These are phyloP conservation scores for Chitala chitala DNA, from an alignment of 2,113 vertebrate genomes.

Conservation along the genomic window DNA sequence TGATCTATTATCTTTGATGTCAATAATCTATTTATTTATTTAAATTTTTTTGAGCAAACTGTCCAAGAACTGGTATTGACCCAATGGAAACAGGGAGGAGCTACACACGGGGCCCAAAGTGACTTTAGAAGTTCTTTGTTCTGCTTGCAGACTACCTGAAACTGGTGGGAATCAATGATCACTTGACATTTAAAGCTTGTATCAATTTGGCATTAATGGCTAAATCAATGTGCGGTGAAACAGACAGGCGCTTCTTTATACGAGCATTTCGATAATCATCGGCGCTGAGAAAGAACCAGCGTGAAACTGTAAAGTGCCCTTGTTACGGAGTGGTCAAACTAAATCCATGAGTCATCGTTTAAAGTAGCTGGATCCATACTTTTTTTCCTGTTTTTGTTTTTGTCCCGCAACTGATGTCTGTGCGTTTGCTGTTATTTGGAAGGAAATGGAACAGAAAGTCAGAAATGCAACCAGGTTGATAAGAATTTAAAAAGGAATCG, in stretches of 20 bases:
- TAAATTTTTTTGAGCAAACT: too few species aligned
- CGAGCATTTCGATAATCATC: constrained; percentile 59
- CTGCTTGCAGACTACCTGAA: constrained; percentile 1
- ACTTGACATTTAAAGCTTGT: constrained; percentile 62
- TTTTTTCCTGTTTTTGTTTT: neutral
- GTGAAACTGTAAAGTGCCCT: constrained; percentile 4
- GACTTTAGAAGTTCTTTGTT: neutral
- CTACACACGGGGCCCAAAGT: neutral
- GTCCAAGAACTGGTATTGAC: too few species aligned
- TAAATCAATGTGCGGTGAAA: constrained; percentile 59
- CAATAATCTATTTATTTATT: too few species aligned
- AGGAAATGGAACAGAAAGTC: neutral
- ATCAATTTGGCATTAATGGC: constrained; percentile 61
- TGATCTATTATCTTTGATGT: too few species aligned
- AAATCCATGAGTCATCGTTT: neutral
- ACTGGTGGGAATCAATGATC: constrained; percentile 47
- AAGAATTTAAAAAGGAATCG: neutral
- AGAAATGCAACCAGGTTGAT: neutral
- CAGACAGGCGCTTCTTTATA: constrained; percentile 55
- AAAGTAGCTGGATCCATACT: neutral
- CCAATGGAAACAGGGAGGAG: neutral
- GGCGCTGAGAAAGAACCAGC: constrained; percentile 24
- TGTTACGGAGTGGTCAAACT: neutral
- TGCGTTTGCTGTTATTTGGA: neutral
- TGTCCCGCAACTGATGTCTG: neutral